Conservation (phyloP, 2,797 vertebrate species). For the Neostethus bicornis region DNA sequence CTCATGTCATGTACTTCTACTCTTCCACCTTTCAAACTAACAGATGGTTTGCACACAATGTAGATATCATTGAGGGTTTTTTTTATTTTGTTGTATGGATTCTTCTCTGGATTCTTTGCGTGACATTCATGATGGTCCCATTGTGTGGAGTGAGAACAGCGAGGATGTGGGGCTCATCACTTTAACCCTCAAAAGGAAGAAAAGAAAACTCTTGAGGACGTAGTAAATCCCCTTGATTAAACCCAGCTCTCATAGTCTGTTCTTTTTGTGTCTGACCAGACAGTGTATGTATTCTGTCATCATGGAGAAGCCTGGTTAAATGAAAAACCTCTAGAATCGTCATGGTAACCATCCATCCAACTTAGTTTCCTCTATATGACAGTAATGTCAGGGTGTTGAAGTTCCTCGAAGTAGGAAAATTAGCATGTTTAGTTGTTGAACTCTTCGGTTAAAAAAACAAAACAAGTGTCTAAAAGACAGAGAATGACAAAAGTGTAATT, state of each 20-base stretch:
- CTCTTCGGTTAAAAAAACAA: no score
- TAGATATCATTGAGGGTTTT: constrained; percentile 21
- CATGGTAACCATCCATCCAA: constrained; percentile 65
- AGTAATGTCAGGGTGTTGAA: constrained; percentile 27
- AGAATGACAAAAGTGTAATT: no score
- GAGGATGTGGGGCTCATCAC: constrained; percentile 40
- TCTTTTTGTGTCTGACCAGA: constrained; percentile 50
- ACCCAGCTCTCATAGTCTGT: constrained; percentile 56
- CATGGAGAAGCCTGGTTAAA: constrained; percentile 53
- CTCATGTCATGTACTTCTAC: constrained; percentile 20
- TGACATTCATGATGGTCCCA: constrained; percentile 53
- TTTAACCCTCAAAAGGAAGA: constrained; percentile 60
- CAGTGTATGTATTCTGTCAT: constrained; percentile 58
- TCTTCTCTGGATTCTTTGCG: constrained; percentile 10
- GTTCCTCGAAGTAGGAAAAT: constrained; percentile 3
- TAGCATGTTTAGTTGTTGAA: no score
- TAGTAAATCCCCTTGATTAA: constrained; percentile 79
- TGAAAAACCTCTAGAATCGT: constrained; percentile 41
- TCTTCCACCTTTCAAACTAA: constrained; percentile 11
- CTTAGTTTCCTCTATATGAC: constrained; percentile 19
- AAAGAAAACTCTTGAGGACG: constrained; percentile 46
- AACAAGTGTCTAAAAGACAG: no score
- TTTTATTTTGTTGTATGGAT: constrained; percentile 39
- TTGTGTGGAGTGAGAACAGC: constrained; percentile 58
- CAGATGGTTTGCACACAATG: constrained; percentile 41